Conservation (phyloP, 2,888 invertebrate species). For the Nomada flava region DNA sequence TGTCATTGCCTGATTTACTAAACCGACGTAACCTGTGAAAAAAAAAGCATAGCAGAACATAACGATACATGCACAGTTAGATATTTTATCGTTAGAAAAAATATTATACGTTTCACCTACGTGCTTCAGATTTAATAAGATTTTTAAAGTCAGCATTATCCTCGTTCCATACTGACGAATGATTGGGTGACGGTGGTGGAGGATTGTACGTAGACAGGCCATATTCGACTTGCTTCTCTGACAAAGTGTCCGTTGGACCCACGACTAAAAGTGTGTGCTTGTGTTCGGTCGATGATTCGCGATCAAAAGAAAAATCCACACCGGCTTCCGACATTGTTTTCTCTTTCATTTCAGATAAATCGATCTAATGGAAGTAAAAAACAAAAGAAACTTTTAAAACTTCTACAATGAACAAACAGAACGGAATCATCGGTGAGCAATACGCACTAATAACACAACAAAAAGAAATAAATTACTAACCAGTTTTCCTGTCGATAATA, state of each 20-base stretch:
- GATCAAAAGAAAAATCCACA: conserved; percentile 79
- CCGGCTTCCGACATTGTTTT: conserved; percentile 84
- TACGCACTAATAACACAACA: not conserved
- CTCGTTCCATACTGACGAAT: conserved; percentile 24
- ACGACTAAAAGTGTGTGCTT: conserved; percentile 50
- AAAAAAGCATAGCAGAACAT: conserved; percentile 4
- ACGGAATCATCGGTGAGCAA: not conserved
- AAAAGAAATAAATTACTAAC: conserved; percentile 53
- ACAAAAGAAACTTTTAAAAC: conserved; percentile 17
- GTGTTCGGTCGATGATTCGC: conserved; percentile 19
- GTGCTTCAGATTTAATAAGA: conserved; percentile 82
- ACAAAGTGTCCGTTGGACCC: conserved; percentile 9
- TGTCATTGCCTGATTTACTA: conserved; percentile 96
- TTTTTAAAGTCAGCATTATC: conserved; percentile 45
- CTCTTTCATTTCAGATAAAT: conserved; percentile 83
- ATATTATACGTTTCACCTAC: conserved; percentile 70
- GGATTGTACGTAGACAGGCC: not conserved
- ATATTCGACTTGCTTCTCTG: not conserved
- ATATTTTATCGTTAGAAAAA: not conserved
- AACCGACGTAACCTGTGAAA: conserved; percentile 88
- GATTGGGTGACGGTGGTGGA: conserved; percentile 16
- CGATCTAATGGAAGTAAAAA: conserved; percentile 77
- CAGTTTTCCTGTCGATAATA: conserved; percentile 25
- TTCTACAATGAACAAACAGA: conserved; percentile 2
- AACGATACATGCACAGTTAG: not conserved